Evolutionary conservation across 2,888 invertebrate species (phyloP).

Genomic region (Sthenelais limicola): DNA sequence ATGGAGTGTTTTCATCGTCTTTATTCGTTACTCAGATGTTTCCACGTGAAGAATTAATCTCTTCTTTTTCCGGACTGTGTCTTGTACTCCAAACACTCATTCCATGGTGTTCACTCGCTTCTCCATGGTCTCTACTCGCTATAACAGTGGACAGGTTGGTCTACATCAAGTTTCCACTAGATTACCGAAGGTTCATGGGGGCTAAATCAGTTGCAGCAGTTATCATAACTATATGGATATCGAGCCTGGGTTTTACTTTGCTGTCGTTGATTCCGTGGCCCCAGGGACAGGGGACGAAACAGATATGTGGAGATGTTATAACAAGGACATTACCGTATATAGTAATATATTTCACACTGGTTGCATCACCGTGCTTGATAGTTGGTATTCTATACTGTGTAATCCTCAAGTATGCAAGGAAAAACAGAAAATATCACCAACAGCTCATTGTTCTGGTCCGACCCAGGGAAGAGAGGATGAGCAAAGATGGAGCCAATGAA

Average conservation of each 20-base stretch:
- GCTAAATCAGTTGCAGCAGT: neutral
- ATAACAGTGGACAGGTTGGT: slow-evolving; percentile 15
- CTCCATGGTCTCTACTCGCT: slow-evolving; percentile 31
- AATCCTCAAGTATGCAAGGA: slow-evolving; percentile 20
- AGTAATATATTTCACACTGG: neutral
- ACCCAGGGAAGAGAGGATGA: neutral
- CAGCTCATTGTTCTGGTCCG: neutral
- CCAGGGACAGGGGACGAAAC: neutral
- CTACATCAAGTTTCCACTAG: slow-evolving; percentile 8
- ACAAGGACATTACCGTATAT: neutral
- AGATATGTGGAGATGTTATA: neutral
- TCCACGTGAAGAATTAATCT: neutral
- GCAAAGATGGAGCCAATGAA: too few relatives aligned
- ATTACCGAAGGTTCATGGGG: neutral
- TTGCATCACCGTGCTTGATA: neutral
- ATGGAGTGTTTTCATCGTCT: neutral
- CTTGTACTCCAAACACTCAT: neutral
- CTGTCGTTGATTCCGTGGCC: neutral
- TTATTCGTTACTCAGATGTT: neutral
- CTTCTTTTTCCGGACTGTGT: neutral
- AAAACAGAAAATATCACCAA: neutral
- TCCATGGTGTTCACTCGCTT: slow-evolving; percentile 15
- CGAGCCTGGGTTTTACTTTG: slow-evolving; percentile 10
- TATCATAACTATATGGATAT: neutral
- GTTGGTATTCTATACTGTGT: slow-evolving; percentile 7